Percentiles rank a stretch among this genome's conserved stretches.
phyloP scores from a whole-genome alignment of 2,797 vertebrate species.

The Ctenopoma kingsleyae region DNA sequence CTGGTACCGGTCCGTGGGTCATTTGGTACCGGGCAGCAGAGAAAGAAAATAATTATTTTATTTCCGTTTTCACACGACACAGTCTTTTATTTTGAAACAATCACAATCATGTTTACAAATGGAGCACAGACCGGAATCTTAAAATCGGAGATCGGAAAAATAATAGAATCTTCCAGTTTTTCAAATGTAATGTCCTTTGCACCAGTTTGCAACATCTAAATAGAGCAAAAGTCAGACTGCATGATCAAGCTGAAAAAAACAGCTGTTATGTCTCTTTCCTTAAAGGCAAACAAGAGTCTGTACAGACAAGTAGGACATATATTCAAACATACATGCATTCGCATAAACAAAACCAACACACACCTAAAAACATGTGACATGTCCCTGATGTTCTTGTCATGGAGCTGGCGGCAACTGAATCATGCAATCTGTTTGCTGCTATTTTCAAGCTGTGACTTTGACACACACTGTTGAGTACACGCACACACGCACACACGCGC shows the following conservation, averaged over 20 bases:
- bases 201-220: constrained; percentile 1
- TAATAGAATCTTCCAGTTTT: no score
- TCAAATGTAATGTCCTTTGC: no score
- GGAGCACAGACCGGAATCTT: no score
- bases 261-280: neutral
- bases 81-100: no score
- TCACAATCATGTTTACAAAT: no score
- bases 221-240: neutral
- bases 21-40: no score
- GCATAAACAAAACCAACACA: constrained; percentile 2
- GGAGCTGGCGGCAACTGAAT: constrained; percentile 61
- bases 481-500: constrained; percentile 35
- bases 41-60: no score
- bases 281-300: neutral
- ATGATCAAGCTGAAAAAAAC: neutral
- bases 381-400: constrained; percentile 53
- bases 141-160: no score
- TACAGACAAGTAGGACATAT: constrained; percentile 13
- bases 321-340: neutral
- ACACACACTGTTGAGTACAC: constrained; percentile 37
- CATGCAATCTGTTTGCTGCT: constrained; percentile 76
- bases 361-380: constrained; percentile 8
- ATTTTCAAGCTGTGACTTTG: constrained; percentile 68
- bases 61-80: no score
- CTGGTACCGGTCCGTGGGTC: no score